These are phyloP conservation scores for Prinia subflava DNA, from an alignment of 2,113 vertebrate species.

Conservation along the genomic window DNA sequence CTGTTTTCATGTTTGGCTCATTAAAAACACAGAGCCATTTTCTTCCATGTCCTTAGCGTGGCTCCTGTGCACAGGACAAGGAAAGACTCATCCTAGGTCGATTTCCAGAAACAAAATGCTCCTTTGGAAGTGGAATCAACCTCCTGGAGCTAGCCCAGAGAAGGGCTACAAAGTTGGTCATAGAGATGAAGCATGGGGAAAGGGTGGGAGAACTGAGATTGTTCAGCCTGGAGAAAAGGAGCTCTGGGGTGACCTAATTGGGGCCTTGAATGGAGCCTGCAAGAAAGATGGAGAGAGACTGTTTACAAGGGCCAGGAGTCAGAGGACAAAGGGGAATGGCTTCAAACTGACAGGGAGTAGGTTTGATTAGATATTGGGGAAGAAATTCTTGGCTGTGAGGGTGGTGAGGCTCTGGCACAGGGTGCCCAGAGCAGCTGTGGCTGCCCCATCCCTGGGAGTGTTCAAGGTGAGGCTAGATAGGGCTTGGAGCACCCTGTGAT, in stretches of 20 bases:
- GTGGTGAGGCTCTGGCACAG: fast-evolving
- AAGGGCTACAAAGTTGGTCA: background rate
- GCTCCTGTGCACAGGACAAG: background rate
- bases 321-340: background rate
- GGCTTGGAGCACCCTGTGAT: background rate
- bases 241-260: fast-evolving
- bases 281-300: background rate
- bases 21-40: background rate
- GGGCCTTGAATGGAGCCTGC: background rate
- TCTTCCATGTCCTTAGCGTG: background rate
- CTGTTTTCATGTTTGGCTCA: background rate
- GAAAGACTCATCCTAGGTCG: background rate
- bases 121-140: background rate
- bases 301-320: background rate
- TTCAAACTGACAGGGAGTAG: background rate
- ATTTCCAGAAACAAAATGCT: background rate
- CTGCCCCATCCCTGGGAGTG: background rate
- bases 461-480: fast-evolving
- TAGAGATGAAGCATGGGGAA: background rate
- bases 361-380: background rate
- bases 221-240: background rate
- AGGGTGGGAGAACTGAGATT: background rate
- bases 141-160: background rate
- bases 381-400: background rate
- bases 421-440: background rate